Evolutionary conservation across 2,797 vertebrate species (phyloP).

Genomic region (Chelmon rostratus): DNA sequence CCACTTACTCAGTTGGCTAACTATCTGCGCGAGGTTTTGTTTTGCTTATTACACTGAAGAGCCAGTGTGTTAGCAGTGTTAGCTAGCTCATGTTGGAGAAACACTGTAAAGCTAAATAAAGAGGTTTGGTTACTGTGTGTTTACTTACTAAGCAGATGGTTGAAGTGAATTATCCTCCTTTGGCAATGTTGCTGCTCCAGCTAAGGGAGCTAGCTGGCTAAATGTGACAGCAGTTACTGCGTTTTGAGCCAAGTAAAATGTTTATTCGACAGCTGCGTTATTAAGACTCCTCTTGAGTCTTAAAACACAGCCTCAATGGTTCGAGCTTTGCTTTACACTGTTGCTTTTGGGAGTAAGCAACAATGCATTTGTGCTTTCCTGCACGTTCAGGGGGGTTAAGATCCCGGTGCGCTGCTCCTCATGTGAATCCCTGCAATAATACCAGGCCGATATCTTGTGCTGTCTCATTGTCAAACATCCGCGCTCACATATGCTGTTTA

Average conservation of each 20-base stretch:
- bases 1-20: background rate
- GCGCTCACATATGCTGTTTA: conserved; percentile 49
- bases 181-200: background rate
- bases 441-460: background rate
- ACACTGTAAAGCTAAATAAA: background rate
- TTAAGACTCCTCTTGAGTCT: background rate
- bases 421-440: conserved; percentile 1
- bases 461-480: conserved; percentile 30
- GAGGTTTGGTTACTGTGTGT: background rate
- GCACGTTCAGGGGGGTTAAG: background rate
- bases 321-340: background rate
- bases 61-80: background rate
- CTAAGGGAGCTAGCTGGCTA: background rate
- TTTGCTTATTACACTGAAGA: background rate
- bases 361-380: conserved; percentile 1
- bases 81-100: background rate
- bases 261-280: conserved; percentile 7
- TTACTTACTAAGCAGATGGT: background rate
- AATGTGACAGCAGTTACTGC: background rate
- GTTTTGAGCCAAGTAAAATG: conserved; percentile 5
- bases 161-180: background rate
- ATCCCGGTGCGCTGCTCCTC: conserved; percentile 24
- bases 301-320: background rate
- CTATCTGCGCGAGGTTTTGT: background rate
- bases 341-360: background rate